Evolutionary conservation across 2,113 vertebrate genomes (phyloP).

Genomic region (Eudyptes chrysolophus): DNA sequence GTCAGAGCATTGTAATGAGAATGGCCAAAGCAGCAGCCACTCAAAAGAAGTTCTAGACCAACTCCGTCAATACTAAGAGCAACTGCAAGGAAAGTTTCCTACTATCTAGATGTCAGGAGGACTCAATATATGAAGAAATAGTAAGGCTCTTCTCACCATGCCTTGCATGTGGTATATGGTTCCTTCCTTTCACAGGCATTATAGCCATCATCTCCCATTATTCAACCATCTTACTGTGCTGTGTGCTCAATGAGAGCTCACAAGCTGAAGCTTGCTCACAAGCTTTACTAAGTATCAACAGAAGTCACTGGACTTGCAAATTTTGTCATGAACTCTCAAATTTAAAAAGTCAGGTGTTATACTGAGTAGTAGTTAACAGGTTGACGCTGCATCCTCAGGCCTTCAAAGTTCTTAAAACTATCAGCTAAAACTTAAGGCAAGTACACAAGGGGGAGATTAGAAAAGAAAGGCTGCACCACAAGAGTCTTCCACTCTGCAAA

Average conservation of each 20-base stretch:
- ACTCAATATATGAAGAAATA: not conserved
- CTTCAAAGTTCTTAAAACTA: not conserved
- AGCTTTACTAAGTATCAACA: not conserved
- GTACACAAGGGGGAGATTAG: not conserved
- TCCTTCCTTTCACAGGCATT: not conserved
- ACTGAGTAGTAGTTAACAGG: not conserved
- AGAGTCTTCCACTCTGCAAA: not conserved
- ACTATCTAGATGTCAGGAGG: not conserved
- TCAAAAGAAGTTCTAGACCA: not conserved
- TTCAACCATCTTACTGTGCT: not conserved
- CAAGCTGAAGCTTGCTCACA: not conserved
- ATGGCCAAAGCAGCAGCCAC: not conserved
- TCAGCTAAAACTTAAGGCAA: not conserved
- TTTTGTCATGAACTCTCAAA: not conserved
- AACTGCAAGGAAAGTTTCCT: not conserved
- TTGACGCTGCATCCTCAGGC: not conserved
- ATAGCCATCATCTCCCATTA: not conserved
- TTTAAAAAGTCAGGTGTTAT: not conserved
- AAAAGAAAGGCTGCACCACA: not conserved
- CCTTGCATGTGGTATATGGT: not conserved
- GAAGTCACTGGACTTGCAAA: not conserved
- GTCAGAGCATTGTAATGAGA: not conserved
- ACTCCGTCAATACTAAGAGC: not conserved
- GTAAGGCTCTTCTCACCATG: not conserved
- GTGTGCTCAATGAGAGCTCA: not conserved